Percentiles rank a stretch among this genome's conserved stretches.
Conservation (phyloP, 2,113 vertebrate genomes). For the Sorex araneus region DNA sequence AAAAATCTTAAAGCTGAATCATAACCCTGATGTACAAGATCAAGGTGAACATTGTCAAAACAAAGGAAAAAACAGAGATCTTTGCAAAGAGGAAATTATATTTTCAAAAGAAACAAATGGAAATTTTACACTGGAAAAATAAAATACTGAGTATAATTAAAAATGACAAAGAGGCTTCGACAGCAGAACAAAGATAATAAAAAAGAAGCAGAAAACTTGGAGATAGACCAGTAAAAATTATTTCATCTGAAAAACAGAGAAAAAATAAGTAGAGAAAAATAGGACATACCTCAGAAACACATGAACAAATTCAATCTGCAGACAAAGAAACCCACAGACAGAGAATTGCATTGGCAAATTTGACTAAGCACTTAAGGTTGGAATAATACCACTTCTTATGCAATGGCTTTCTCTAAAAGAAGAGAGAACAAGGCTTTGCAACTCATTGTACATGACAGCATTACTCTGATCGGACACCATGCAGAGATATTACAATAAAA, state of each 20-base stretch:
- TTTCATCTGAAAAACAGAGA: not conserved
- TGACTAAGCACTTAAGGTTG: not conserved
- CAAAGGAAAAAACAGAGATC: not conserved
- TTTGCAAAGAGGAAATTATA: not conserved
- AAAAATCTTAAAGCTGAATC: not conserved
- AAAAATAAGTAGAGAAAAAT: not conserved
- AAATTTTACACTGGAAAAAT: not conserved
- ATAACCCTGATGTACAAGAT: not conserved
- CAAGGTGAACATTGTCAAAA: not conserved
- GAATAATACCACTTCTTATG: not conserved
- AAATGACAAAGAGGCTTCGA: not conserved
- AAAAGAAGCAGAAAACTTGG: too few relatives aligned
- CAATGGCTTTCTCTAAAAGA: not conserved
- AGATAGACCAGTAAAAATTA: accelerated
- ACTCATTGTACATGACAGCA: too few relatives aligned
- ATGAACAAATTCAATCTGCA: too few relatives aligned
- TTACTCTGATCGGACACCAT: too few relatives aligned
- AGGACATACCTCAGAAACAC: not conserved
- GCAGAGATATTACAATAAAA: too few relatives aligned
- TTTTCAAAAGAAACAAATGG: not conserved
- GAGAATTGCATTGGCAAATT: not conserved
- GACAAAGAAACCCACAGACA: not conserved
- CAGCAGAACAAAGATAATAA: not conserved
- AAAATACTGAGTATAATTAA: not conserved
- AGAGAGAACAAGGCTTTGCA: not conserved